These are phyloP conservation scores for Microctonus aethiopoides DNA, from an alignment of 2,888 invertebrate species.

Conservation along the genomic window DNA sequence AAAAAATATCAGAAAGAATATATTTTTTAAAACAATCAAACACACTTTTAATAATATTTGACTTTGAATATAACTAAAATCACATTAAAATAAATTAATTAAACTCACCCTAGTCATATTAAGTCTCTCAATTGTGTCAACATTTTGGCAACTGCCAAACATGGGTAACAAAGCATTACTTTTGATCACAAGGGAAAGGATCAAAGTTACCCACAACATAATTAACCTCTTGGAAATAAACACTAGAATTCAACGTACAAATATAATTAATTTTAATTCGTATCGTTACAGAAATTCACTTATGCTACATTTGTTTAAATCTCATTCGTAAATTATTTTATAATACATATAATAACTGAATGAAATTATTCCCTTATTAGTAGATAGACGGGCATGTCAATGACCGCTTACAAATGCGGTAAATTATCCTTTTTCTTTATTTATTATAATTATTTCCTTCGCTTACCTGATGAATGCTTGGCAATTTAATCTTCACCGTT, in stretches of 20 bases:
- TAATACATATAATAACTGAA: no score
- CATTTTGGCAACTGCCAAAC: constrained; percentile 74
- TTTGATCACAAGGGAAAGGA: constrained; percentile 44
- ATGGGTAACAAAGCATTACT: constrained; percentile 72
- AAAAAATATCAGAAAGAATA: no score
- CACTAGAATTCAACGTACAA: background rate
- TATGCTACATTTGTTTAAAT: background rate
- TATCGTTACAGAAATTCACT: background rate
- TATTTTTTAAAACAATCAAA: no score
- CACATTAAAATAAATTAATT: background rate
- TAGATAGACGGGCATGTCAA: background rate
- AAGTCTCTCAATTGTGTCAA: constrained; percentile 73
- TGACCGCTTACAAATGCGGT: constrained; percentile 1
- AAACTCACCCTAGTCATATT: constrained; percentile 70
- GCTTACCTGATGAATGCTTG: constrained; percentile 14
- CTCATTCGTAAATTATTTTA: background rate
- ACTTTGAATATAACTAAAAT: background rate
- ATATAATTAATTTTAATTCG: background rate
- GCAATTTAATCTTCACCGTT: constrained; percentile 31
- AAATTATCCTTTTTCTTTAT: background rate
- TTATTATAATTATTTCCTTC: no score
- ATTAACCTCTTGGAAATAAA: background rate
- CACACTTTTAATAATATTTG: no score
- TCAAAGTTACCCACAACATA: constrained; percentile 49
- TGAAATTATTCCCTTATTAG: background rate